These are phyloP conservation scores for Chroicocephalus ridibundus DNA, from an alignment of 2,113 vertebrate species.

Conservation along the genomic window DNA sequence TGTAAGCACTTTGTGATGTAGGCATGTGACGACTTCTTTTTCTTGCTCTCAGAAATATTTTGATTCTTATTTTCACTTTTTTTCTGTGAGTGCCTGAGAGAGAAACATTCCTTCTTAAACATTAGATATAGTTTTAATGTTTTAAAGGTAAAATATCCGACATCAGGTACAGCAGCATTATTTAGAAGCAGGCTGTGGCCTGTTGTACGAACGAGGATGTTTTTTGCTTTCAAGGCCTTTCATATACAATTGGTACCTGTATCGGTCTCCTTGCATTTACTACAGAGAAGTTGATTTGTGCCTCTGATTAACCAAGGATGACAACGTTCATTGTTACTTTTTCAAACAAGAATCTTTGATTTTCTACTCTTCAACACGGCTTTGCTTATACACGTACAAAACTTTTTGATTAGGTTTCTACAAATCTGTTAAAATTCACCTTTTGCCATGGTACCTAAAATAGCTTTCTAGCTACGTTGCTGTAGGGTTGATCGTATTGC, in stretches of 20 bases:
- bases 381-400: background rate
- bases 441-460: background rate
- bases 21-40: background rate
- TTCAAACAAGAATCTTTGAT: background rate
- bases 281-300: background rate
- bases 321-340: background rate
- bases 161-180: background rate
- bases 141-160: background rate
- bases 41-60: background rate
- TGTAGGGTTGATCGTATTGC: background rate
- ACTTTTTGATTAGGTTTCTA: background rate
- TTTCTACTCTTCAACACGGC: background rate
- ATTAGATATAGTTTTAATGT: background rate
- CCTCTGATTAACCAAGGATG: background rate
- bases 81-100: background rate
- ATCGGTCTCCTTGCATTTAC: background rate
- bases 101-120: background rate
- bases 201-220: background rate
- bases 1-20: background rate
- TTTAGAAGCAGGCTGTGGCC: background rate
- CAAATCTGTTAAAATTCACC: background rate
- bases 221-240: background rate
- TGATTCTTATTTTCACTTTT: background rate
- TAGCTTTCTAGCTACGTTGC: background rate
- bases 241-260: background rate